Percentiles rank a stretch among this genome's conserved stretches.
These are phyloP conservation scores for Shargacucullia verbasci DNA, from an alignment of 2,888 invertebrate genomes.

Conservation along the genomic window DNA sequence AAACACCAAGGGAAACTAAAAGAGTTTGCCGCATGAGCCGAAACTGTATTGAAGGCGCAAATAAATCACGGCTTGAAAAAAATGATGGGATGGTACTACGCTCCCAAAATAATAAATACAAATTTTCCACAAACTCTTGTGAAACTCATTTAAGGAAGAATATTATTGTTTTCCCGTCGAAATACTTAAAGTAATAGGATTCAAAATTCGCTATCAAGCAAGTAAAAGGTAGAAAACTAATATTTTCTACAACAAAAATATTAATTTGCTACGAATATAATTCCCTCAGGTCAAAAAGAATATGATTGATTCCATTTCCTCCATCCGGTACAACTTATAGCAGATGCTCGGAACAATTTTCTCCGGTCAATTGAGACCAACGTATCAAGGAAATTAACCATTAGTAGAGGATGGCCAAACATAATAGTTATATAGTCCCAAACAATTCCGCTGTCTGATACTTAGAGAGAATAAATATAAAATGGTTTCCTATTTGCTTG, in stretches of 20 bases:
- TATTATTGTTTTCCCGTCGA: too few species aligned
- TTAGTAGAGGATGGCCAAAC: conserved; percentile 24
- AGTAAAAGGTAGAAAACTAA: not conserved
- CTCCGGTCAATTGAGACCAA: conserved; percentile 37
- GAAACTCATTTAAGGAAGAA: too few species aligned
- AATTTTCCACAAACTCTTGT: too few species aligned
- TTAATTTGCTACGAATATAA: conserved; percentile 5
- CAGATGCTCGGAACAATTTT: conserved; percentile 26
- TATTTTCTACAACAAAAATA: too few species aligned
- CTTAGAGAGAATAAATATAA: conserved; percentile 10
- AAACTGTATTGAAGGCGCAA: conserved; percentile 6
- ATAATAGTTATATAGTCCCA: conserved; percentile 39
- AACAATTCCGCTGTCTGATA: conserved; percentile 13
- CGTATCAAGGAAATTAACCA: conserved; percentile 47
- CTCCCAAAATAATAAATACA: too few species aligned
- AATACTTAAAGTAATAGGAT: too few species aligned
- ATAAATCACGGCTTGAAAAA: not conserved
- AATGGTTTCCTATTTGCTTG: conserved; percentile 6
- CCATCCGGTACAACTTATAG: conserved; percentile 45
- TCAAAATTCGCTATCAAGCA: too few species aligned
- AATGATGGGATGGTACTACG: too few species aligned
- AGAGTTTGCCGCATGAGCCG: not conserved
- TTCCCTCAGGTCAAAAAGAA: conserved; percentile 21
- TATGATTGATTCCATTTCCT: conserved; percentile 67
- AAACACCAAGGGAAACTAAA: conserved; percentile 13